phyloP scores from a whole-genome alignment of 2,113 vertebrate genomes.

The Ophthalmolycus amberensis region DNA sequence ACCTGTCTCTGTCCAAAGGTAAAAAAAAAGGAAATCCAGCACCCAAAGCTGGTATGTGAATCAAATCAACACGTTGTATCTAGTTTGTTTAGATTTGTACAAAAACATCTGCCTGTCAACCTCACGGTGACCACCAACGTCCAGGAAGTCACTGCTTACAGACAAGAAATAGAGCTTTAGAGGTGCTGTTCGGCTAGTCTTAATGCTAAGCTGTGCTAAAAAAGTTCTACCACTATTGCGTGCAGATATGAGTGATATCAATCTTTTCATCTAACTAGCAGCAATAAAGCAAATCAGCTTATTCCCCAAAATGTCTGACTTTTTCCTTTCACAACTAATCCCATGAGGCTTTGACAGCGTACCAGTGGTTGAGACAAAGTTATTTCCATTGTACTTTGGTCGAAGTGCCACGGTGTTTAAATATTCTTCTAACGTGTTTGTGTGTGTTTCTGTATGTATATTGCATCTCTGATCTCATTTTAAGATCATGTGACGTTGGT shows the following conservation, averaged over 20 bases:
- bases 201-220: neutral
- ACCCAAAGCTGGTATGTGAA: neutral
- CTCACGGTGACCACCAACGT: neutral
- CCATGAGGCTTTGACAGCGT: neutral
- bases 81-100: neutral
- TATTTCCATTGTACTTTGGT: neutral
- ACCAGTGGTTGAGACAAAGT: neutral
- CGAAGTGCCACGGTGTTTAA: neutral
- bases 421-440: neutral
- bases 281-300: neutral
- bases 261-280: neutral
- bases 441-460: neutral
- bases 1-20: neutral
- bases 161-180: neutral
- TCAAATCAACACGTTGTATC: neutral
- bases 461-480: slow-evolving; percentile 9
- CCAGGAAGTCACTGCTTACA: neutral
- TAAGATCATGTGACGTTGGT: slow-evolving; percentile 22
- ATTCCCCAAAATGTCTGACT: neutral
- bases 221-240: too few species aligned
- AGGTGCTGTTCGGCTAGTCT: neutral
- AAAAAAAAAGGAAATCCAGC: neutral
- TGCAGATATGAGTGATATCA: neutral
- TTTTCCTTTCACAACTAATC: slow-evolving; percentile 3
- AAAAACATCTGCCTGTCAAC: neutral